These are phyloP conservation scores for Machaerirhynchus nigripectus DNA, from an alignment of 2,113 vertebrate genomes.

Conservation along the genomic window DNA sequence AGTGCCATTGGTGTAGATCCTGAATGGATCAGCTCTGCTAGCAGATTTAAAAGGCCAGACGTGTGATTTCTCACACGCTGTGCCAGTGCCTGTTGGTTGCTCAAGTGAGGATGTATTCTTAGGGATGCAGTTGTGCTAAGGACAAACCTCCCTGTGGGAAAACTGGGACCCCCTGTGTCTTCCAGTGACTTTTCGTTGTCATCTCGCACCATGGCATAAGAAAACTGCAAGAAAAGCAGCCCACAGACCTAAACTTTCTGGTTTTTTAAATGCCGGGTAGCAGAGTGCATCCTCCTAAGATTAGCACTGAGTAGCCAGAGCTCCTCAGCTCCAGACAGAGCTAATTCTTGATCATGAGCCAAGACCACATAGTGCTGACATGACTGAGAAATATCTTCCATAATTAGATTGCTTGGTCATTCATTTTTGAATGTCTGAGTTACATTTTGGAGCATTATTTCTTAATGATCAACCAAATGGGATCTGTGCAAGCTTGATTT, in stretches of 20 bases:
- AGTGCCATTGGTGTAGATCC: neutral
- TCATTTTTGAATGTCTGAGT: slow-evolving; percentile 58
- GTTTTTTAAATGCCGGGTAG: neutral
- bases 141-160: neutral
- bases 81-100: neutral
- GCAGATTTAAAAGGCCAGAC: neutral
- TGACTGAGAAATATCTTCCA: slow-evolving; percentile 61
- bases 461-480: slow-evolving; percentile 18
- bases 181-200: neutral
- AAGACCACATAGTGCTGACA: slow-evolving; percentile 62
- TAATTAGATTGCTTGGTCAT: slow-evolving; percentile 66
- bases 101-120: neutral
- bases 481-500: neutral
- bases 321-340: slow-evolving; percentile 38
- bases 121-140: neutral
- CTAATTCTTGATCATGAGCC: slow-evolving; percentile 55
- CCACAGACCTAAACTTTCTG: neutral
- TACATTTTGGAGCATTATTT: slow-evolving; percentile 29
- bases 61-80: rapidly evolving
- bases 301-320: slow-evolving; percentile 7
- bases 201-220: neutral
- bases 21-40: neutral
- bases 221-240: neutral
- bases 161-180: neutral
- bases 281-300: neutral